Conservation (phyloP, 2,797 vertebrate genomes). For the Pangasius macronema region DNA sequence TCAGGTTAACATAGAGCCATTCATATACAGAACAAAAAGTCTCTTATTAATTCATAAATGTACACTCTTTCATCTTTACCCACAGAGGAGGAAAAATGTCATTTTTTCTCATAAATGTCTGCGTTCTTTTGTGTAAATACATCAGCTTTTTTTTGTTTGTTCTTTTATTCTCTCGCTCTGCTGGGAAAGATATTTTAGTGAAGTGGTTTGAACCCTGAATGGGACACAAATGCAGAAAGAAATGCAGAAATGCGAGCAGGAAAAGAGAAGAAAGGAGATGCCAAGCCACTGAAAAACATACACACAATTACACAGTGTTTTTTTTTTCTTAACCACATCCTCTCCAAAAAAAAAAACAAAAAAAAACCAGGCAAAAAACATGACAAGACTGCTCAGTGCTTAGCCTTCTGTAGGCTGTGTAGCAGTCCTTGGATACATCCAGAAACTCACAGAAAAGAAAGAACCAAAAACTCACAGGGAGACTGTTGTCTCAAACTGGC, state of each 20-base stretch:
- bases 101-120: slow-evolving; percentile 51
- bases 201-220: slow-evolving; percentile 45
- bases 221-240: slow-evolving; percentile 57
- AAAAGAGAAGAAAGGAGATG: slow-evolving; percentile 44
- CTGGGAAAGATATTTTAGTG: slow-evolving; percentile 29
- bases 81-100: slow-evolving; percentile 65
- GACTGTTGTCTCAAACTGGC: background rate
- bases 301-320: slow-evolving; percentile 5
- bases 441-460: background rate
- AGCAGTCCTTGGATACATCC: background rate
- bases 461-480: background rate
- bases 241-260: slow-evolving; percentile 56
- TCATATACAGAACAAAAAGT: slow-evolving; percentile 74
- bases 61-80: slow-evolving; percentile 72
- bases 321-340: slow-evolving; percentile 23
- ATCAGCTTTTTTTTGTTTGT: slow-evolving; percentile 1
- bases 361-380: slow-evolving; percentile 56
- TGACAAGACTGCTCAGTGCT: slow-evolving; percentile 59
- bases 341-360: slow-evolving; percentile 51
- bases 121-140: slow-evolving; percentile 37
- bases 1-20: slow-evolving; percentile 80
- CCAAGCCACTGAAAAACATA: slow-evolving; percentile 47
- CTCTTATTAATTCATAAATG: slow-evolving; percentile 73
- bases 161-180: slow-evolving; percentile 32
- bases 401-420: background rate